Evolutionary conservation across 2,797 vertebrate genomes (phyloP).

Genomic region (Picus viridis): DNA sequence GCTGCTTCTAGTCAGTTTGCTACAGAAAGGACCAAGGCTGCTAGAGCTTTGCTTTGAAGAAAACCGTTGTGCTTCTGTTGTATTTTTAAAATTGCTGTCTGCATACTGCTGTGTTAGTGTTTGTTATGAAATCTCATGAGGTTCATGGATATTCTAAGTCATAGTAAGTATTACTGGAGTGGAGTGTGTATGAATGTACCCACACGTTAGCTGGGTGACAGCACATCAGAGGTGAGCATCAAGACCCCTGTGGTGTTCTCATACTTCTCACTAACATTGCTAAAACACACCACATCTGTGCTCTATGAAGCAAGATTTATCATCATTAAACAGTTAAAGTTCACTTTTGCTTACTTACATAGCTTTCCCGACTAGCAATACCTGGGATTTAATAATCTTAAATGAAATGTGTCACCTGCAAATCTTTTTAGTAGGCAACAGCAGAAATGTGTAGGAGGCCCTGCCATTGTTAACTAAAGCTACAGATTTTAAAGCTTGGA

Average conservation of each 20-base stretch:
- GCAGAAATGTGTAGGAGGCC: neutral
- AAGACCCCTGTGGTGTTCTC: neutral
- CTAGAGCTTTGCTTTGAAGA: neutral
- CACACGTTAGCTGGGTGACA: fast-evolving
- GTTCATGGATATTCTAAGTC: neutral
- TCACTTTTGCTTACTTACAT: neutral
- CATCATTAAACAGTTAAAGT: neutral
- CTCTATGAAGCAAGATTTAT: neutral
- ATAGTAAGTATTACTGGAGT: fast-evolving
- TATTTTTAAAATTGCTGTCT: neutral
- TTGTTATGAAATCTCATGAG: neutral
- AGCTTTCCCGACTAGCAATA: neutral
- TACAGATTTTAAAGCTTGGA: neutral
- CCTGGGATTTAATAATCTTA: neutral
- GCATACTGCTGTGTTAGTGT: neutral
- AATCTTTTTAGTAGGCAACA: neutral
- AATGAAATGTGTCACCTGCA: neutral
- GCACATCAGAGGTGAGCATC: fast-evolving
- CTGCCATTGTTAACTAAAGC: neutral
- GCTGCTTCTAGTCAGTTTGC: neutral
- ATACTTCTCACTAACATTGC: neutral
- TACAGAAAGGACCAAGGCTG: neutral
- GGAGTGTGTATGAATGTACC: fast-evolving
- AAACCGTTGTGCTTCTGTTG: neutral
- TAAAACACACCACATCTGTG: neutral